Conservation (phyloP, 2,888 invertebrate genomes). For the Molorchus minor region DNA sequence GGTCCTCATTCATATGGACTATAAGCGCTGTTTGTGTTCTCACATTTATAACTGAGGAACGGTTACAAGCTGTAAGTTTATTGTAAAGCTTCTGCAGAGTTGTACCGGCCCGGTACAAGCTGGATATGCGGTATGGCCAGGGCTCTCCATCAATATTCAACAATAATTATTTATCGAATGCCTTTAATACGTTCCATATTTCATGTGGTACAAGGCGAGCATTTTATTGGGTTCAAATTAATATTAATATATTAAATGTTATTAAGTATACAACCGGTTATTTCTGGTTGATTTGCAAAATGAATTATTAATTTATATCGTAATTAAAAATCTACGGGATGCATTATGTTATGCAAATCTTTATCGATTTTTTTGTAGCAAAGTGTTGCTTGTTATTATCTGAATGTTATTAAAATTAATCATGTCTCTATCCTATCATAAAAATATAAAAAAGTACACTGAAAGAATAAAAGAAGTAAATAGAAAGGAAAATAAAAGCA, state of each 20-base stretch:
- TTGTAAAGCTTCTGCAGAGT: slow-evolving; percentile 56
- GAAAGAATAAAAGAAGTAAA: no score
- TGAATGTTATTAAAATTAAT: no score
- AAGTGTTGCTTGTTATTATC: no score
- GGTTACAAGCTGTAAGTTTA: slow-evolving; percentile 59
- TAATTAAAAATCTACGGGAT: slow-evolving; percentile 29
- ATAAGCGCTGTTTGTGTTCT: slow-evolving; percentile 55
- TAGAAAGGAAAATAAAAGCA: no score
- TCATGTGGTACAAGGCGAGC: slow-evolving; percentile 37
- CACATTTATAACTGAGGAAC: slow-evolving; percentile 60
- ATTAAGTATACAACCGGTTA: slow-evolving; percentile 34
- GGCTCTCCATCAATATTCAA: slow-evolving; percentile 54
- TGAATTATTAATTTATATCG: slow-evolving; percentile 26
- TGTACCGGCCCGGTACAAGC: slow-evolving; percentile 48
- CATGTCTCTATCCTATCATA: no score
- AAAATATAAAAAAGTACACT: no score
- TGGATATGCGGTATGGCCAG: neutral
- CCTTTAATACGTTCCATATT: slow-evolving; percentile 48
- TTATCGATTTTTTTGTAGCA: no score
- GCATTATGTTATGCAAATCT: slow-evolving; percentile 11
- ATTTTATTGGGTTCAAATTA: slow-evolving; percentile 38
- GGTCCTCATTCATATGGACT: slow-evolving; percentile 40
- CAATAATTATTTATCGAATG: slow-evolving; percentile 52
- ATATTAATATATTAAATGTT: slow-evolving; percentile 42
- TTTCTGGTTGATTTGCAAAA: slow-evolving; percentile 23